Evolutionary conservation across 2,797 vertebrate genomes (phyloP).

Genomic region (Tachyglossus aculeatus): DNA sequence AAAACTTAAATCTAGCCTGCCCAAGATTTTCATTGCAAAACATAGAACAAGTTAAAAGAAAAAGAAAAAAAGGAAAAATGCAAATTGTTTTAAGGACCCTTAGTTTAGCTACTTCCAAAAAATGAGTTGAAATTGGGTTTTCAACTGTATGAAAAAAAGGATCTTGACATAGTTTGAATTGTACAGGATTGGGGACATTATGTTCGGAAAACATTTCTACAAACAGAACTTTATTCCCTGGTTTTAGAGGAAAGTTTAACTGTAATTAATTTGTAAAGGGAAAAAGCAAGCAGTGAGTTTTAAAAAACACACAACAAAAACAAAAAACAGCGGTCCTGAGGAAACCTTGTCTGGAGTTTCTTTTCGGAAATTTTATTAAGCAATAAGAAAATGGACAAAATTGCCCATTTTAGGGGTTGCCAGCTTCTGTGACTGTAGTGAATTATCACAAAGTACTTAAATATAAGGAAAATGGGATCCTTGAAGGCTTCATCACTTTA

Average conservation of each 20-base stretch:
- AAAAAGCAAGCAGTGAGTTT: slow-evolving; percentile 47
- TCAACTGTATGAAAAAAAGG: slow-evolving; percentile 32
- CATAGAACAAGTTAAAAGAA: slow-evolving; percentile 27
- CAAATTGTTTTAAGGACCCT: not conserved
- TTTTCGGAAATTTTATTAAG: slow-evolving; percentile 44
- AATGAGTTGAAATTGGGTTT: slow-evolving; percentile 31
- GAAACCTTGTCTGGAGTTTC: slow-evolving; percentile 14
- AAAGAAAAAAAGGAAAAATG: slow-evolving; percentile 13
- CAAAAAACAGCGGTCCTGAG: slow-evolving; percentile 27
- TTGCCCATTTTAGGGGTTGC: slow-evolving; percentile 20
- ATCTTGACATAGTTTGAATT: slow-evolving; percentile 22
- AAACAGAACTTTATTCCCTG: slow-evolving; percentile 41
- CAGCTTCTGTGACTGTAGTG: slow-evolving; percentile 40
- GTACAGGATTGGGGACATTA: slow-evolving; percentile 7
- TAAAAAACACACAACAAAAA: too few species aligned
- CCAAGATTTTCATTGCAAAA: not conserved
- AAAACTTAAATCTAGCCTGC: slow-evolving; percentile 21
- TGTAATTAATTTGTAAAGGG: slow-evolving; percentile 49
- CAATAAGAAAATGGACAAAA: too few species aligned
- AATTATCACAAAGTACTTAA: slow-evolving; percentile 52
- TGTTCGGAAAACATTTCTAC: slow-evolving; percentile 34
- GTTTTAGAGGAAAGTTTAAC: slow-evolving; percentile 32
- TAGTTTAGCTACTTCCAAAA: too few species aligned
- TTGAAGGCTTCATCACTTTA: slow-evolving; percentile 62
- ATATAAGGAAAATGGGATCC: slow-evolving; percentile 42